Conservation (phyloP, 1,140 invertebrate species). For the Drosophila nigrodunni region DNA sequence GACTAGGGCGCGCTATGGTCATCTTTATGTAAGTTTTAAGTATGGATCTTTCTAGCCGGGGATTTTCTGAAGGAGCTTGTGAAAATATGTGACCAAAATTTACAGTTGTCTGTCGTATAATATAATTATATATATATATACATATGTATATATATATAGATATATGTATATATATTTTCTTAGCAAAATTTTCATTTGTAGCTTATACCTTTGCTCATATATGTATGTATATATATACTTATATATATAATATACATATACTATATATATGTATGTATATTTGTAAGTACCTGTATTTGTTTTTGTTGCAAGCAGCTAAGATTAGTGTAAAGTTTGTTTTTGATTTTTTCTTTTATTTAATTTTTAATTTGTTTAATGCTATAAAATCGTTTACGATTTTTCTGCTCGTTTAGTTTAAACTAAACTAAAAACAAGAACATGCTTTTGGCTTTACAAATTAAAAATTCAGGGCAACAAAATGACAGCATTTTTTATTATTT, state of each 20-base stretch:
- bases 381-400: conserved; percentile 78
- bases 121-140: conserved; percentile 49
- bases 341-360: conserved; percentile 65
- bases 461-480: conserved; percentile 52
- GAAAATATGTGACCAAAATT: conserved; percentile 63
- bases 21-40: conserved; percentile 41
- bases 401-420: conserved; percentile 17
- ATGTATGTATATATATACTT: conserved; percentile 53
- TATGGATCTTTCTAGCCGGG: conserved; percentile 9
- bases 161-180: conserved; percentile 59
- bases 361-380: conserved; percentile 57
- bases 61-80: conserved; percentile 47
- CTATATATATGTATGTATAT: conserved; percentile 70
- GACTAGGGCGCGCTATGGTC: conserved; percentile 66
- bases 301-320: conserved; percentile 81
- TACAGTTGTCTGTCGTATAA: conserved; percentile 45
- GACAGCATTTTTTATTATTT: conserved; percentile 51
- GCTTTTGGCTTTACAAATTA: conserved; percentile 28
- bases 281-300: conserved; percentile 81
- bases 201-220: conserved; percentile 60
- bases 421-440: conserved; percentile 20
- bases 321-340: conserved; percentile 78
- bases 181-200: conserved; percentile 65
- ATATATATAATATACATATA: conserved; percentile 35
- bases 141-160: conserved; percentile 47